These are phyloP conservation scores for Limnephilus lunatus DNA, from an alignment of 2,888 invertebrate genomes.

Conservation along the genomic window DNA sequence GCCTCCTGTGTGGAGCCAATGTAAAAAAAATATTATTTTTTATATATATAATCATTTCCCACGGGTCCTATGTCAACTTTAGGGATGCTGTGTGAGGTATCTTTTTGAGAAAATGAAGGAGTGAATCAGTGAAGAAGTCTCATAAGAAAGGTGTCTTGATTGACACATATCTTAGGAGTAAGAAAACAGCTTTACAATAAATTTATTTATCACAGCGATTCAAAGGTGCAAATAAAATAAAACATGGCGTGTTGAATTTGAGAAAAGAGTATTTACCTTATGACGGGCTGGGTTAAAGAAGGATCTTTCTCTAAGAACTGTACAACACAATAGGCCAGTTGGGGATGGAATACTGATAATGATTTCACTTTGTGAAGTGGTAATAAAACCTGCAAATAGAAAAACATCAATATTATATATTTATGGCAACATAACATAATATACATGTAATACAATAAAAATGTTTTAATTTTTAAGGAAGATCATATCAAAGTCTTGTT, in stretches of 20 bases:
- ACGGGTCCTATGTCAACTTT: too few species aligned
- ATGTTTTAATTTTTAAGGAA: neutral
- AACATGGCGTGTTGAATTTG: neutral
- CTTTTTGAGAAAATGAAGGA: too few species aligned
- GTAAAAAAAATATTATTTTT: too few species aligned
- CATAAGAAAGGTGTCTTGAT: too few species aligned
- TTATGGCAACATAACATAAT: neutral
- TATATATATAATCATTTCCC: too few species aligned
- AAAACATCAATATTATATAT: neutral
- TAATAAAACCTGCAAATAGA: slow-evolving; percentile 84
- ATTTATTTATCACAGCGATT: too few species aligned
- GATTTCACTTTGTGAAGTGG: slow-evolving; percentile 98
- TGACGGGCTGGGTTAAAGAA: slow-evolving; percentile 95
- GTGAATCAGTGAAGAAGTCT: too few species aligned
- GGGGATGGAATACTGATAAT: slow-evolving; percentile 97
- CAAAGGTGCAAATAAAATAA: too few species aligned
- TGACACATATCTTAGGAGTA: too few species aligned
- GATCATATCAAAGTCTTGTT: neutral
- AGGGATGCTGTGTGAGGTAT: too few species aligned
- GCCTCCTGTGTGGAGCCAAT: too few species aligned
- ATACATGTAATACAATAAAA: neutral
- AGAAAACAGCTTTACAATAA: too few species aligned
- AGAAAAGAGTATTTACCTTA: slow-evolving; percentile 76
- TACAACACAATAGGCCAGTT: slow-evolving; percentile 98
- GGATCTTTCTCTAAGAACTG: slow-evolving; percentile 99